These are phyloP conservation scores for Leptestheria dahalacensis DNA, from an alignment of 1,140 invertebrate species.

Conservation along the genomic window DNA sequence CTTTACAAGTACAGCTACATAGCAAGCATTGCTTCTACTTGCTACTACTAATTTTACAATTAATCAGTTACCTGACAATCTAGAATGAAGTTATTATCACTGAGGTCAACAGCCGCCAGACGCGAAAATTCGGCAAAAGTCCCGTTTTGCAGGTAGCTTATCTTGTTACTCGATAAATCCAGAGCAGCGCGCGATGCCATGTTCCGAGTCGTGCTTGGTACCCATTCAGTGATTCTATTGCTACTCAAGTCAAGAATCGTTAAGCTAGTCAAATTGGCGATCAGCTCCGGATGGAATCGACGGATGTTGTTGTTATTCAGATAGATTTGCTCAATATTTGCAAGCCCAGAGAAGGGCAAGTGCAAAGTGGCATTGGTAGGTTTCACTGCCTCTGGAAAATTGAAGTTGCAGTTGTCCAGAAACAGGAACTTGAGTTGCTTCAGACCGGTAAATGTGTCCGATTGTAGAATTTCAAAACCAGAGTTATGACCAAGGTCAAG, in stretches of 20 bases:
- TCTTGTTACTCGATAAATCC: constrained; percentile 12
- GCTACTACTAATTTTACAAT: not conserved
- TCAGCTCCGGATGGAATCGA: not conserved
- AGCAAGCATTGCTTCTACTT: not conserved
- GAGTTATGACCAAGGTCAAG: constrained; percentile 12
- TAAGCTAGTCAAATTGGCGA: not conserved
- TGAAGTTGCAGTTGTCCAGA: constrained; percentile 5
- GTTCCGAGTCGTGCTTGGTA: not conserved
- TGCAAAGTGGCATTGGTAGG: not conserved
- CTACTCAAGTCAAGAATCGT: constrained; percentile 6
- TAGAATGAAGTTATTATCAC: constrained; percentile 14
- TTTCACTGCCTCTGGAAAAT: not conserved
- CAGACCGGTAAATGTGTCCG: constrained; percentile 4
- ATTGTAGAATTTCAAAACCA: not conserved
- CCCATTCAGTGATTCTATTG: constrained; percentile 10
- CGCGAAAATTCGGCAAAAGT: constrained; percentile 11
- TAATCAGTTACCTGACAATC: constrained; percentile 12
- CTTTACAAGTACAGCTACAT: not conserved
- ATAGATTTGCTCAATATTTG: constrained; percentile 3
- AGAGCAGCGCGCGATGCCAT: not conserved
- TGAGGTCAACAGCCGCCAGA: constrained; percentile 10
- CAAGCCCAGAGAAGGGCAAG: not conserved
- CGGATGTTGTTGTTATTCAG: constrained; percentile 11
- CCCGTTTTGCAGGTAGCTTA: constrained; percentile 8
- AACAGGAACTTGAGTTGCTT: constrained; percentile 1